Evolutionary conservation across 2,888 invertebrate species (phyloP).

Genomic region (Gymnoscelis rufifasciata): DNA sequence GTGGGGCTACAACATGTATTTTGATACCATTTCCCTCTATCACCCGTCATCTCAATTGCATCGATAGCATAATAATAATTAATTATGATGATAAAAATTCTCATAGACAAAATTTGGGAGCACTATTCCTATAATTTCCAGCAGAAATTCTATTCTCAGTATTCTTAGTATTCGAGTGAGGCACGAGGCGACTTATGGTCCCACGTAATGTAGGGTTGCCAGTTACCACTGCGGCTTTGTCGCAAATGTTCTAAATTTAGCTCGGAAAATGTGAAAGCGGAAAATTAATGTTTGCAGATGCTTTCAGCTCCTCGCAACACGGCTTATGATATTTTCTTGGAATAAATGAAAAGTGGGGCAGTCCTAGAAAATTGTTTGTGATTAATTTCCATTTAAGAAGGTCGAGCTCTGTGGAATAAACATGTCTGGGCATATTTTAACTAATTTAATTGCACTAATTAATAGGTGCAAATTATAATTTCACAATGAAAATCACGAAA

Average conservation of each 20-base stretch:
- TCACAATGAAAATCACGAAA: too few relatives aligned
- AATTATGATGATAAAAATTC: too few relatives aligned
- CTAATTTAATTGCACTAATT: too few relatives aligned
- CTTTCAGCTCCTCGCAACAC: constrained; percentile 11
- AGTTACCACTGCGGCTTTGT: constrained; percentile 1
- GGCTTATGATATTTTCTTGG: constrained; percentile 10
- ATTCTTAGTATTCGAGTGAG: neutral
- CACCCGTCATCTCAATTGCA: too few relatives aligned
- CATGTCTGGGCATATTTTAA: too few relatives aligned
- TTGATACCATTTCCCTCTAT: too few relatives aligned
- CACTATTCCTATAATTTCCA: neutral
- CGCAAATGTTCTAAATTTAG: constrained; percentile 23
- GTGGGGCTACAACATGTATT: too few relatives aligned
- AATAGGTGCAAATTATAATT: too few relatives aligned
- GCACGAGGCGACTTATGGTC: constrained; percentile 4
- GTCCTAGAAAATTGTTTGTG: too few relatives aligned
- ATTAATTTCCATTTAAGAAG: too few relatives aligned
- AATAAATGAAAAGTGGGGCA: constrained; percentile 2
- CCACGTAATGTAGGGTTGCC: constrained; percentile 7
- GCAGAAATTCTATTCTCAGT: neutral
- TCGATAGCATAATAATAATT: too few relatives aligned
- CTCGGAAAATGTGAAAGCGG: constrained; percentile 19
- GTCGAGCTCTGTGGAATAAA: neutral
- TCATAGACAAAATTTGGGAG: too few relatives aligned
- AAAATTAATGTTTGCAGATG: constrained; percentile 23